Base-by-base conservation (phyloP, 2,888 invertebrate species). In the Melanophora roralis region DNA sequence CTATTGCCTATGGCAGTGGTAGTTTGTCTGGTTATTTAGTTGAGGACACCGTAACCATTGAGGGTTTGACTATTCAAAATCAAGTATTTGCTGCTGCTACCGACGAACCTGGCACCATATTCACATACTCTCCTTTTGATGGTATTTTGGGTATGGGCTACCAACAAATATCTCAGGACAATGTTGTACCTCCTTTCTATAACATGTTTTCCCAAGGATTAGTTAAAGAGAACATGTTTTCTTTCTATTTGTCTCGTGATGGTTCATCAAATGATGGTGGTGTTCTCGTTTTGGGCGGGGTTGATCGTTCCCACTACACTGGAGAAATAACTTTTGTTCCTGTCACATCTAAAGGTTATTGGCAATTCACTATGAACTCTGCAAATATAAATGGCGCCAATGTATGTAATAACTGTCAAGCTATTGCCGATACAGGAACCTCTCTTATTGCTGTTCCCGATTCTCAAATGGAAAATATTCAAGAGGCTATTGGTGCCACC, bases 91-190 rank as follows among this genome's bases (percentile, higher is more conserved):
- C 96, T 7, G 98, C 98, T 91, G 98, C 98, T 2, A 90, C 95
- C 81, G 93, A 93, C 84, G 97, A 99, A 91, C 98, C 98, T 1
- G 98, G 98, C 77, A 90, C 94, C 51, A 94, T 97, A 40, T 99
- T 99, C 91, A 95, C 98, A 32, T 97, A 97, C 64, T 98, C 98
- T 81, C 97, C 97, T 91, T 99, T 99, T 91, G 99, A 99, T 90
- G 98, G 99, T 82, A 98, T 99, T 87, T 92, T 99, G 82, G 98
- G 98, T 83, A 93, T 98, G 94, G 98, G 93, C 1, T 98, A 95
- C 90, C 91, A 92, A 84, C 92, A 92, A 32, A 97, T 99, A 86
- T 92, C 98, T 0, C 97, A 97, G 80, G 97, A 98, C 90, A 93
- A 94, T 81, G 97, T 98, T 64, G 91, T 92, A 43, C 97, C 98